These are phyloP conservation scores for Notiomystis cincta DNA, from an alignment of 2,113 vertebrate genomes.

Conservation along the genomic window DNA sequence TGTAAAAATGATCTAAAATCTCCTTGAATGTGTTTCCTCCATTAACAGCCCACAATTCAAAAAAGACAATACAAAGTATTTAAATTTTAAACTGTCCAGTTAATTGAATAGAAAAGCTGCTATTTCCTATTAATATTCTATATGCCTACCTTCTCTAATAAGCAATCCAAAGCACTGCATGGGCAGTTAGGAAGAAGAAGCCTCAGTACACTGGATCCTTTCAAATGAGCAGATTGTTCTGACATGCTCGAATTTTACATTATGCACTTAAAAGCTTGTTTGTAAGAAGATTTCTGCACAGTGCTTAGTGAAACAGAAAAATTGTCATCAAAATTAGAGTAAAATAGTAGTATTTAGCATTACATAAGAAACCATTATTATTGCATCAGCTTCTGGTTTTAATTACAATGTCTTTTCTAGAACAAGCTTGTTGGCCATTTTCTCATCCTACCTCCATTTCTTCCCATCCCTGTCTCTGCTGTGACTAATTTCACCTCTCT, in stretches of 20 bases:
- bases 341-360: neutral
- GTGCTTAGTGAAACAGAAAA: conserved; percentile 12
- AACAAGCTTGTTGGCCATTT: neutral
- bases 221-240: conserved; percentile 24
- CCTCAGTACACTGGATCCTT: neutral
- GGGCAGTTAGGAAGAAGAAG: neutral
- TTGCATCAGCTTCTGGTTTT: neutral
- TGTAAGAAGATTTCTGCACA: neutral
- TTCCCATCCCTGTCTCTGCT: neutral
- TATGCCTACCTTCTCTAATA: conserved; percentile 40
- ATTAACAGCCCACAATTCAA: conserved; percentile 22
- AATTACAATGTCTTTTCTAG: neutral
- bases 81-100: conserved; percentile 23
- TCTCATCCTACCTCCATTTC: neutral
- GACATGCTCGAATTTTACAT: conserved; percentile 9
- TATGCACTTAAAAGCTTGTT: conserved; percentile 7
- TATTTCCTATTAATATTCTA: conserved; percentile 50
- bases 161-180: conserved; percentile 34
- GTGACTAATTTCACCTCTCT: neutral
- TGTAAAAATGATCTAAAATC: conserved; percentile 53
- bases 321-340: neutral
- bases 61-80: neutral
- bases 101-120: conserved; percentile 37
- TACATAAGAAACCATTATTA: neutral
- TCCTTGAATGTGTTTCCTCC: conserved; percentile 30